These are phyloP conservation scores for Serranus cabrilla DNA, from an alignment of 2,797 vertebrate genomes.

Conservation along the genomic window DNA sequence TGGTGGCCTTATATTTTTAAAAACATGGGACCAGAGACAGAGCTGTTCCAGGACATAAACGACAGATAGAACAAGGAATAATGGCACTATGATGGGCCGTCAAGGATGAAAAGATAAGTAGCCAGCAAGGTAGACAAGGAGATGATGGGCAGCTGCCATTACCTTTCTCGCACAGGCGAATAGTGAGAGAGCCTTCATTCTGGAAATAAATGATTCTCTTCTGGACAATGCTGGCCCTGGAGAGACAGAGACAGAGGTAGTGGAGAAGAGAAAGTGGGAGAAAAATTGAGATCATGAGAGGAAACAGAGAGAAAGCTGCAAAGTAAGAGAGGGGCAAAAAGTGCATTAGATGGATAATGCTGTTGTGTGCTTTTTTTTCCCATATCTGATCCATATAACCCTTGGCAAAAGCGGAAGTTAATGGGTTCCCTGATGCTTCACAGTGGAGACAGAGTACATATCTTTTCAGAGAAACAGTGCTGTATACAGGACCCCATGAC, in stretches of 20 bases:
- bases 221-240: constrained; percentile 97
- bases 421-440: constrained; percentile 55
- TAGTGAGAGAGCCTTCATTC: constrained; percentile 95
- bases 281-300: neutral
- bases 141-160: constrained; percentile 72
- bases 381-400: constrained; percentile 56
- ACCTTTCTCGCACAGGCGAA: constrained; percentile 97
- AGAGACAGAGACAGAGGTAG: constrained; percentile 37
- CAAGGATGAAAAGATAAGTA: constrained; percentile 38
- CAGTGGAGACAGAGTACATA: constrained; percentile 42
- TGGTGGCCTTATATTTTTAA: constrained; percentile 15
- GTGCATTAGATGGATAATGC: constrained; percentile 47
- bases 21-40: constrained; percentile 10
- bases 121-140: neutral
- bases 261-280: neutral
- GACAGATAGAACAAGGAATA: constrained; percentile 29
- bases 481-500: constrained; percentile 33
- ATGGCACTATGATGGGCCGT: constrained; percentile 35
- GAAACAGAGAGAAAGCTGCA: constrained; percentile 5
- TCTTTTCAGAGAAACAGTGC: constrained; percentile 40
- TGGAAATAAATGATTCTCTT: constrained; percentile 98
- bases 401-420: constrained; percentile 39
- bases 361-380: neutral
- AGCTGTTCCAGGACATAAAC: neutral
- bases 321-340: constrained; percentile 29